Evolutionary conservation across 2,888 invertebrate species (phyloP), one percentile per base, ranked within the genome.

Genomic region (Leptarthrus brevirostris): DNA sequence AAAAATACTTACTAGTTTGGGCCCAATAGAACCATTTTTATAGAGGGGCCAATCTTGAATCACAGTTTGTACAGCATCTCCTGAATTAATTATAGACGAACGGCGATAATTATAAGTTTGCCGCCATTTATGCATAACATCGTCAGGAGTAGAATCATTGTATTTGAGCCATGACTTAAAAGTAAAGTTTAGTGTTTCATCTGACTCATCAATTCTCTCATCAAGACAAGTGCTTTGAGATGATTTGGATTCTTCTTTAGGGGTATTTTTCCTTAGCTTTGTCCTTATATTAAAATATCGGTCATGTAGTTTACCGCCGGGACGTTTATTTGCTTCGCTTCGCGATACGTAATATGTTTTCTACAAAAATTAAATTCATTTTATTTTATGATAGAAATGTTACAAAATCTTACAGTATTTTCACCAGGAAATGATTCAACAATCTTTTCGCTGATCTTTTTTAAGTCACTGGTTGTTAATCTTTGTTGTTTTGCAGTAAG

Each of bases 271-370:
- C 8, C 30, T 30, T 30, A 30, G 30, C 18, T 49, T 49, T 30
- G 12, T 64, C 40, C 18, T 26, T 3, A 20, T 8, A 20, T 64
- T 64, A 12, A 64, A 64, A 64, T 64, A 64, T 8, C 40, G 12
- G 6, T 64, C 40, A 4, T 64, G 64, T 1, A 64, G 40, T 20
- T 64, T 64, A 1, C 64, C 64, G 18, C 20, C 18, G 3, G 40
- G 64, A 20, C 34, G 14, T 53, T 22, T 53, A 6, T 53, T 53
- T 10, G 2, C 3, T 22, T 53, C 22, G 0, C 22, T 22, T 5
- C 53, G 24, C 1, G 53, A 24, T 10, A 20, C 18, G n/a, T 53
- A 53, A 24, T 53, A 53, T 12, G 53, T 53, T 20, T 20, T 20
- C 53, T 18, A 22, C 8, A 53, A 44, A 44, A 44, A 30, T n/a